These are phyloP conservation scores for Pristionchus japonicus DNA, from an alignment of 2,888 invertebrate genomes.

Conservation along the genomic window DNA sequence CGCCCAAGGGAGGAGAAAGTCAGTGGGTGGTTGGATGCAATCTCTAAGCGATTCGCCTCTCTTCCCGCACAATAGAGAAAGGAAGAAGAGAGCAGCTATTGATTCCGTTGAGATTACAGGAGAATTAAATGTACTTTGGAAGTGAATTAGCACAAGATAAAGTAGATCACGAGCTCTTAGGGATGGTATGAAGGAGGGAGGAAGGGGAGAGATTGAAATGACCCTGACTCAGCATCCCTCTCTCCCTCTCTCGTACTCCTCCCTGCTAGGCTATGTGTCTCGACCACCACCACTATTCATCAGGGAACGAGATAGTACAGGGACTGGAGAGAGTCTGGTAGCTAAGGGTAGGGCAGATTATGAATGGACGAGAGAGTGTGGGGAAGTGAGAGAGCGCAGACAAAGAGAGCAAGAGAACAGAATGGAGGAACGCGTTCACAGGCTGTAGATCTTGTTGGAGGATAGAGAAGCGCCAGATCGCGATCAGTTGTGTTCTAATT, in stretches of 20 bases:
- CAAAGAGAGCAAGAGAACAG: neutral
- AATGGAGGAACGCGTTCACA: neutral
- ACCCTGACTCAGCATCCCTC: constrained; percentile 5
- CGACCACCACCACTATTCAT: neutral
- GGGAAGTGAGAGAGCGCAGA: neutral
- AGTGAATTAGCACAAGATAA: neutral
- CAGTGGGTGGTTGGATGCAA: constrained; percentile 13
- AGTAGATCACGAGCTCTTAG: neutral
- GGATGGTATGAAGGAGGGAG: neutral
- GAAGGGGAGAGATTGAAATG: constrained; percentile 1
- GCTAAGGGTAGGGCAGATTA: neutral
- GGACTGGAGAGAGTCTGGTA: neutral
- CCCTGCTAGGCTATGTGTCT: constrained; percentile 21
- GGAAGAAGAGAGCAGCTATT: neutral
- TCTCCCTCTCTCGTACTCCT: neutral
- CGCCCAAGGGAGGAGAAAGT: neutral
- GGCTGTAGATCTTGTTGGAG: neutral
- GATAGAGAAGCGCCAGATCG: neutral
- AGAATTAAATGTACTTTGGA: neutral
- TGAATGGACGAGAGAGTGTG: neutral
- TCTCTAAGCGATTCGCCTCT: constrained; percentile 16
- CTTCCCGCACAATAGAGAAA: constrained; percentile 22
- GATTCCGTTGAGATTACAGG: neutral
- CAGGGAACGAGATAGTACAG: neutral
- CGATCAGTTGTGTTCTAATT: neutral